Evolutionary conservation across 1,140 invertebrate genomes (phyloP), one percentile per base, ranked within the genome.

Genomic region (Bombus picipes): DNA sequence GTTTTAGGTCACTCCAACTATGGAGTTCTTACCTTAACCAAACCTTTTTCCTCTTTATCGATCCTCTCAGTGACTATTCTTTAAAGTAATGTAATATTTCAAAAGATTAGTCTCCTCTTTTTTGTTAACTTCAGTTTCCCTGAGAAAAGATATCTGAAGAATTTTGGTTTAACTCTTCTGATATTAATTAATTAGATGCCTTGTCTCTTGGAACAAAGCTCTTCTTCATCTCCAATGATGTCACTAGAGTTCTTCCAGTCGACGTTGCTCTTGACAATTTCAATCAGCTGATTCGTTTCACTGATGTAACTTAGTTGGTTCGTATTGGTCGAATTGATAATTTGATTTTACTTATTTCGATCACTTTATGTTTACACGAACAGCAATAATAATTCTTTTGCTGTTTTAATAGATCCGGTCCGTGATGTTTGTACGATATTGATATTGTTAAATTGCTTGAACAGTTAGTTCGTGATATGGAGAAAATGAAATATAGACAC

Each of bases 211-310:
- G 13, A 8, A 34, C 6, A 32, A 34, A 34, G 6, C 15, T 34
- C 15, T 15, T 43, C 39, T 73, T 32, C 8, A 1, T 10, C n/a
- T 22, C 8, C 25, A 25, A 15, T 9, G 8, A n/a, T 39, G 3
- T 32, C 37, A 32, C 0, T 43, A 18, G 3, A 13, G 18, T 59
- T 8, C 6, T 25, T 37, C 37, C 62, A 15, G 0, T 18, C 3
- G 3, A 28, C 2, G 1, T 4, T 77, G 12, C 57, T 57, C 68
- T 37, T 25, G 28, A 41, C 34, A 62, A 68, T 41, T 71, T 79
- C 70, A 66, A 88, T 86, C 87, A 89, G 87, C 88, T 89, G 87
- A n/a, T 59, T 28, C 66, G 71, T 76, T 82, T 43, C 75, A 28
- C 53, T 28, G 65, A 73, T 84, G 18, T 9, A 41, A 65, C 15